Conservation (phyloP, 2,797 vertebrate species). For the Salmo trutta region DNA sequence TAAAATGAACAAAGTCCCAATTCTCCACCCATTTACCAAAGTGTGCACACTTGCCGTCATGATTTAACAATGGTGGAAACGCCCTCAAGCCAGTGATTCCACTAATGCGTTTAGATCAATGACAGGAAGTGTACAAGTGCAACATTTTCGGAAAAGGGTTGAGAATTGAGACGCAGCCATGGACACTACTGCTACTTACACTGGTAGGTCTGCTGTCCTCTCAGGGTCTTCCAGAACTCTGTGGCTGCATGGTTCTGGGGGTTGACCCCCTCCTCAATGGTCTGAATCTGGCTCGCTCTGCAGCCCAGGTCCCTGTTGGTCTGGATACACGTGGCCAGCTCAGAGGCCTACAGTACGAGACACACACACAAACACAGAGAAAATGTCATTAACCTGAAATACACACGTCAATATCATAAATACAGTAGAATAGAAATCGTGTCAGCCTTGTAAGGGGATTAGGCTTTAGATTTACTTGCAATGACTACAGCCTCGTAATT, state of each 20-base stretch:
- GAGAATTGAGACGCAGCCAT: background rate
- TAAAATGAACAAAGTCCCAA: background rate
- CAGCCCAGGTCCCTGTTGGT: constrained; percentile 94
- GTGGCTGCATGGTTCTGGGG: constrained; percentile 81
- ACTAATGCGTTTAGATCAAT: background rate
- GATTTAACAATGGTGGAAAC: background rate
- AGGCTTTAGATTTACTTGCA: too few relatives aligned
- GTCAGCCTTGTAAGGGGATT: too few relatives aligned
- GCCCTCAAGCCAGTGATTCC: background rate
- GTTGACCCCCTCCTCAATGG: constrained; percentile 88
- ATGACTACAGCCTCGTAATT: too few relatives aligned
- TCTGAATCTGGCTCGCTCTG: constrained; percentile 86
- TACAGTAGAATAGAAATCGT: background rate
- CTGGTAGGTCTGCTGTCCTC: constrained; percentile 87
- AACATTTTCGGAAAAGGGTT: background rate
- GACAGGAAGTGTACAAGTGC: background rate
- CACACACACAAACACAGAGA: background rate
- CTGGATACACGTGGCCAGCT: constrained; percentile 93
- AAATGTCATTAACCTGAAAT: background rate
- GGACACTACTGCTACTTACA: constrained; percentile 60
- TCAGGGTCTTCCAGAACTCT: constrained; percentile 93
- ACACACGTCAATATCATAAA: background rate
- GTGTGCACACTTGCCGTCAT: too few relatives aligned
- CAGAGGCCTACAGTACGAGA: constrained; percentile 80
- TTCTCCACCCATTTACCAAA: background rate